These are phyloP conservation scores for Drosophila nr. perissopoda DNA, from an alignment of 2,888 invertebrate species.

Conservation along the genomic window DNA sequence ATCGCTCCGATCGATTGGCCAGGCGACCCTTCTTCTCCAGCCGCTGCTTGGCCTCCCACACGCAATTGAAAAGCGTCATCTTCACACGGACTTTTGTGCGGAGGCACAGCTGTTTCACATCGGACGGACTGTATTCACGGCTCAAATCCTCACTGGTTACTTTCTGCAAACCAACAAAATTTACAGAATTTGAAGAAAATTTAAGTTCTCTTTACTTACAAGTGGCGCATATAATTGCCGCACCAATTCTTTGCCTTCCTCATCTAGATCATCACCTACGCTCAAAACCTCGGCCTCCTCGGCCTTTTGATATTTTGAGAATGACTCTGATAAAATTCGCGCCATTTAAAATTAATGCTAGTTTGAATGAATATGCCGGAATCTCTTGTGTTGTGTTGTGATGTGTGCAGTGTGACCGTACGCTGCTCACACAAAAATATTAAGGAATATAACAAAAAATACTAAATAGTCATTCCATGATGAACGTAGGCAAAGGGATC, in stretches of 20 bases:
- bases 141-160: conserved; percentile 50
- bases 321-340: conserved; percentile 13
- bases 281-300: conserved; percentile 16
- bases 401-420: conserved; percentile 31
- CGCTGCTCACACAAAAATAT: neutral
- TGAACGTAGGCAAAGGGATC: neutral
- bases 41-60: conserved; percentile 60
- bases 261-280: conserved; percentile 13
- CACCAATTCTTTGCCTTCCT: neutral
- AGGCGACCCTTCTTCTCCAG: conserved; percentile 46
- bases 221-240: conserved; percentile 9
- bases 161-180: conserved; percentile 28
- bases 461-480: neutral
- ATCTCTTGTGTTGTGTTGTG: neutral
- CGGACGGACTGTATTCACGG: conserved; percentile 40
- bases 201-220: conserved; percentile 29
- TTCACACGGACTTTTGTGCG: conserved; percentile 53
- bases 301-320: conserved; percentile 26
- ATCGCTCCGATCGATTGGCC: conserved; percentile 36
- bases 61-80: conserved; percentile 50
- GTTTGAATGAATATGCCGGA: neutral
- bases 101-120: conserved; percentile 43
- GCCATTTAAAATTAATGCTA: conserved; percentile 23
- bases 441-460: neutral
- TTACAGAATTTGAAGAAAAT: neutral